Percentiles rank a stretch among this genome's conserved stretches.
Evolutionary conservation across 2,888 invertebrate species (phyloP).

Genomic region (Mythimna impura): DNA sequence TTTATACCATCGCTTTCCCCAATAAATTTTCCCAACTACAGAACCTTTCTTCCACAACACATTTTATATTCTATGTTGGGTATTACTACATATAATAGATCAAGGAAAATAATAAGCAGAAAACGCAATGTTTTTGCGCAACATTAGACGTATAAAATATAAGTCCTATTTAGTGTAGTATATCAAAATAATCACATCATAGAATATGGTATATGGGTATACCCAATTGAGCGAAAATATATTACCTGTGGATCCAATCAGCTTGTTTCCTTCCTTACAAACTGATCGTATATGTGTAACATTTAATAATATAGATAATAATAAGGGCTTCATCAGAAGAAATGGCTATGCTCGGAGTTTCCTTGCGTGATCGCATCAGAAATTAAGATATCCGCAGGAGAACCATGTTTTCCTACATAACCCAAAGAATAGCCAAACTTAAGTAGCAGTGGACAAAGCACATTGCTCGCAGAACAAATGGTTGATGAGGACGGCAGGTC

Average conservation of each 20-base stretch:
- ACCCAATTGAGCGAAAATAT: constrained; percentile 19
- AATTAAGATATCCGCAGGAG: too few relatives aligned
- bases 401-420: too few relatives aligned
- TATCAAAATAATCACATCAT: constrained; percentile 38
- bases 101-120: constrained; percentile 47
- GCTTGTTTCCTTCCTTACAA: background rate
- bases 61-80: constrained; percentile 25
- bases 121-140: constrained; percentile 26
- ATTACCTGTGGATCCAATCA: constrained; percentile 2
- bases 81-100: constrained; percentile 24
- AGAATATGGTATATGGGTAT: background rate
- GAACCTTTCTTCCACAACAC: background rate
- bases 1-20: too few relatives aligned
- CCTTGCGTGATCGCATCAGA: too few relatives aligned
- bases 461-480: too few relatives aligned
- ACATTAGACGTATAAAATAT: constrained; percentile 22
- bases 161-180: constrained; percentile 8
- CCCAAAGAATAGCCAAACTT: too few relatives aligned
- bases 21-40: background rate
- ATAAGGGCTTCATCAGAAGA: too few relatives aligned
- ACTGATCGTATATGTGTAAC: background rate
- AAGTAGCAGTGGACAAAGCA: too few relatives aligned
- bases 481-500: too few relatives aligned
- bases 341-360: too few relatives aligned
- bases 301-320: background rate